Conservation (phyloP, 2,113 vertebrate species). For the Nannobrachium achirus region DNA sequence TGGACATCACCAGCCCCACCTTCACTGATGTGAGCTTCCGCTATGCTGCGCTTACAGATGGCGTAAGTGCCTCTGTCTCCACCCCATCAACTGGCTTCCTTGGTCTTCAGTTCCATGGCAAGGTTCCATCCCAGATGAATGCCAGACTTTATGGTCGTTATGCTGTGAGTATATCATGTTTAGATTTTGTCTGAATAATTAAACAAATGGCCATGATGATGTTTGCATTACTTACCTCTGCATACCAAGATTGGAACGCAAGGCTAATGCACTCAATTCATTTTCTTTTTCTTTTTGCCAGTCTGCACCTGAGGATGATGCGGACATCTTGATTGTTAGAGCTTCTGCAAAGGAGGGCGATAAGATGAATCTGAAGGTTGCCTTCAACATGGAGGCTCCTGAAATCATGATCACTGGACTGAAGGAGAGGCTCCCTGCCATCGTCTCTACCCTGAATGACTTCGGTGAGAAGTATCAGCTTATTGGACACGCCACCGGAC, state of each 20-base stretch:
- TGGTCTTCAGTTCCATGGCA: slow-evolving; percentile 66
- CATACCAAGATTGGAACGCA: too few species aligned
- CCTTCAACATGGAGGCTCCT: slow-evolving; percentile 81
- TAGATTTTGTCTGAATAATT: slow-evolving; percentile 16
- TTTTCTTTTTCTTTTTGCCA: slow-evolving; percentile 57
- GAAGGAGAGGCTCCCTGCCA: slow-evolving; percentile 77
- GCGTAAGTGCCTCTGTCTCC: slow-evolving; percentile 69
- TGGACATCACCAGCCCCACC: slow-evolving; percentile 85
- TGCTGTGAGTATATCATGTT: slow-evolving; percentile 77
- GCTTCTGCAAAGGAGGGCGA: slow-evolving; percentile 65
- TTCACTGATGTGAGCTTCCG: slow-evolving; percentile 81
- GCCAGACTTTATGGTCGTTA: slow-evolving; percentile 79
- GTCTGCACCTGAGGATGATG: slow-evolving; percentile 81
- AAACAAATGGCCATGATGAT: too few species aligned
- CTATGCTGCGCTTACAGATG: slow-evolving; percentile 58
- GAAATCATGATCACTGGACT: slow-evolving; percentile 76
- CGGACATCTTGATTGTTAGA: slow-evolving; percentile 81
- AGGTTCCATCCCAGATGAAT: slow-evolving; percentile 53
- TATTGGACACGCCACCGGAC: slow-evolving; percentile 47
- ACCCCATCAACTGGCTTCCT: slow-evolving; percentile 83
- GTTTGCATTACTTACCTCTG: too few species aligned
- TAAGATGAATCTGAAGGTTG: slow-evolving; percentile 75
- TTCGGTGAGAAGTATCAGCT: slow-evolving; percentile 80
- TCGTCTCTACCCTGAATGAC: slow-evolving; percentile 65
- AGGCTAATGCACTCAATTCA: slow-evolving; percentile 62